Evolutionary conservation across 2,797 vertebrate species (phyloP), one percentile per base, ranked within the genome.

Genomic region (Acanthurus leucopareius): DNA sequence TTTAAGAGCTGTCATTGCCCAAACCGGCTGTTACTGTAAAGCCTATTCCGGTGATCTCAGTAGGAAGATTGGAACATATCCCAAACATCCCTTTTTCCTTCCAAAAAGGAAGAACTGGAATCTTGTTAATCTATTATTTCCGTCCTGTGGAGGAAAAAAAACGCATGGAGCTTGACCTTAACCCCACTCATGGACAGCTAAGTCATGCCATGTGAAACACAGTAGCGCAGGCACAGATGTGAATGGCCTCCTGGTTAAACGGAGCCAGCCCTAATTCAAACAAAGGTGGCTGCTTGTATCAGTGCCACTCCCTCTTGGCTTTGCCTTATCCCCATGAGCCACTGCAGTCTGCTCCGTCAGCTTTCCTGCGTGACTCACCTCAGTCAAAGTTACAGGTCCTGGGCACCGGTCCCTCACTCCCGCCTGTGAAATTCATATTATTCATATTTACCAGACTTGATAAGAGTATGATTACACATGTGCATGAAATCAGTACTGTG

Each of bases 181-280:
- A 60, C 75, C 79, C 74, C 1, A 38, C 64, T 82, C 51, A 7
- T 42, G 60, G 64, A 54, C 35, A 15, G 67, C 78, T 72, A 14
- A 57, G 64, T 60, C 15, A 3, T 73, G 85, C 71, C 79, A 69
- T 73, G 86, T 79, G 76, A 86, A 77, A 73, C 17, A 61, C 48
- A 20, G 56, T 68, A 73, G 78, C 77, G 73, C 59, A 64, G 67
- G 73, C 28, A 10, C 67, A 65, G 79, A 92, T 82, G 81, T 90
- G 84, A 92, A 85, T 35, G 78, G 65, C 82, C 87, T 82, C 47
- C 73, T 88, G 83, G 78, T 86, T 86, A 78, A 87, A 85, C 83
- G 45, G 73, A 89, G 88, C 84, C 59, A 61, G 87, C 88, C 74
- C 83, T 83, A 88, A 83, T 83, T 91, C 90, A 94, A 94, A 94